Evolutionary conservation across 2,113 vertebrate species (phyloP), one percentile per base, ranked within the genome.

Genomic region (Antigone vipio): DNA sequence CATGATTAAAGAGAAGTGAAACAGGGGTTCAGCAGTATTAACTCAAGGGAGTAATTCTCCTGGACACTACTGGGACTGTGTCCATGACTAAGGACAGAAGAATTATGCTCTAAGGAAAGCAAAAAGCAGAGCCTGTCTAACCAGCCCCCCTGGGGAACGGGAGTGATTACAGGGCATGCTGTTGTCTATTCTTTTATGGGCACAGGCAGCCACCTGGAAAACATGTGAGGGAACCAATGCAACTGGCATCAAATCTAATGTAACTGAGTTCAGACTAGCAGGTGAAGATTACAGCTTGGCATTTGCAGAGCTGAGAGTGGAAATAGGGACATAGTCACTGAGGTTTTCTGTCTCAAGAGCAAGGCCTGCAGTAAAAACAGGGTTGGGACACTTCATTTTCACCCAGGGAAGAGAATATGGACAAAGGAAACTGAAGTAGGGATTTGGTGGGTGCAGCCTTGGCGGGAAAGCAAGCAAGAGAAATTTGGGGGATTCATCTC

Each of bases 1-100:
- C 59, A 83, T 93, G 86, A 92, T 91, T 94, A 96, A 97, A 89
- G 81, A 89, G 59, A 96, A 93, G 71, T 74, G 77, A 91, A 96
- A 83, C 71, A 69, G 23, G 29, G 62, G 71, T 93, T 93, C 91
- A 62, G 38, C 55, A 66, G 42, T 62, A 85, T 89, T 91, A 93
- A 79, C 89, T 94, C 84, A 35, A 83, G 74, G 88, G 74, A 93
- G 42, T 79, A 95, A 92, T 91, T 93, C 84, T 96, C 40, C 64
- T 94, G 94, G 94, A 93, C 81, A 47, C 67, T 87, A 52, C 67
- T 82, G 86, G 84, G 87, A 89, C 87, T 89, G 59, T 50, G 85
- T 44, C 87, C 93, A 89, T 89, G 91, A 73, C 87, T 85, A 76
- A 91, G 78, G 84, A 62, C 55, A 49, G 94, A 86, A 77, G 63